Conservation (phyloP, 2,888 invertebrate species). For the Julus scandinavius region DNA sequence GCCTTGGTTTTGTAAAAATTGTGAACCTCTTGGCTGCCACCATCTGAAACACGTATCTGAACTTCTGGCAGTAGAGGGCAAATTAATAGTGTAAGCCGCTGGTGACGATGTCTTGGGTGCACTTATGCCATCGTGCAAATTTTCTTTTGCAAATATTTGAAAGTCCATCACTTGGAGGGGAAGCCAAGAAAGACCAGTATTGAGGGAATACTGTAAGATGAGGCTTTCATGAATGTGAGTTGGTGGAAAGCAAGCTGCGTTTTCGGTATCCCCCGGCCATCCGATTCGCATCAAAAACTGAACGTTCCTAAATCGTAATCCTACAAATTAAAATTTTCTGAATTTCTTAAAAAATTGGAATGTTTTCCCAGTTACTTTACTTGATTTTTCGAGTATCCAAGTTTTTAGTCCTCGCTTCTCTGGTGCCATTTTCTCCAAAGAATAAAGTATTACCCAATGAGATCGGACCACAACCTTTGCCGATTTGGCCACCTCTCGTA, state of each 20-base stretch:
- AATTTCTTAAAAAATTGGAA: neutral
- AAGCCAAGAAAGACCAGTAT: neutral
- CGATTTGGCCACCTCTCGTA: constrained; percentile 65
- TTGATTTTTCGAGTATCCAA: constrained; percentile 64
- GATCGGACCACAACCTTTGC: constrained; percentile 66
- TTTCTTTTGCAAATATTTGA: neutral
- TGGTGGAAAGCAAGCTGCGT: neutral
- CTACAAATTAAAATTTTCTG: neutral
- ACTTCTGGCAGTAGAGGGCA: neutral
- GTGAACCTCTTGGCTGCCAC: neutral
- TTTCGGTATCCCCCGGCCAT: neutral
- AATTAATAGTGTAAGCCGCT: neutral
- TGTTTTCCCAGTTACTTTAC: constrained; percentile 60
- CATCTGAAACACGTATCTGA: neutral
- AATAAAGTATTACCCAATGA: constrained; percentile 67
- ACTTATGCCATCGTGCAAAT: neutral
- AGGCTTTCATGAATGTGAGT: neutral
- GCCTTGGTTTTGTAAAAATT: neutral
- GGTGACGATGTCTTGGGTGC: neutral
- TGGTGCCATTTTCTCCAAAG: constrained; percentile 66
- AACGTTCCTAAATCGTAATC: neutral
- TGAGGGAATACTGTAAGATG: constrained; percentile 20
- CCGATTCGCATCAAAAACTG: constrained; percentile 40
- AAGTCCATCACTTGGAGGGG: neutral
- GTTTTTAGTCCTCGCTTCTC: constrained; percentile 65